A percentile compares a stretch with the other conserved stretches of the same genome.
Conservation (phyloP, 2,113 vertebrate species). For the Toxotes jaculatrix region DNA sequence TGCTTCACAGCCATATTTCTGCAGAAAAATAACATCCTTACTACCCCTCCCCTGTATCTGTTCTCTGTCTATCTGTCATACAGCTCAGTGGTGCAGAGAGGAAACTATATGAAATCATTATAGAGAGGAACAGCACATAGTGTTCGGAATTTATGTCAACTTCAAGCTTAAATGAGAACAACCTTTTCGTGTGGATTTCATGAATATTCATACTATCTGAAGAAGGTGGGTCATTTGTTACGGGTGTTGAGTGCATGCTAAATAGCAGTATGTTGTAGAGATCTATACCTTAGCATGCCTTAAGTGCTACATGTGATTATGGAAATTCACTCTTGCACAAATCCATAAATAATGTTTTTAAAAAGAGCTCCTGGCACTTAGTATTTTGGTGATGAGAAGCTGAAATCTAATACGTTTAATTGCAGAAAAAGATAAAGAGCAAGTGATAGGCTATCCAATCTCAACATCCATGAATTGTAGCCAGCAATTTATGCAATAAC, state of each 20-base stretch:
- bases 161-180: slow-evolving; percentile 27
- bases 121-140: slow-evolving; percentile 3
- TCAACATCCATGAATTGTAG: neutral
- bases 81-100: slow-evolving; percentile 43
- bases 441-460: neutral
- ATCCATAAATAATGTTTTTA: neutral
- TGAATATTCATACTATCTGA: slow-evolving; percentile 33
- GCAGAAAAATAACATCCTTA: neutral
- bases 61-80: neutral
- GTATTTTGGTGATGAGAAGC: neutral
- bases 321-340: neutral
- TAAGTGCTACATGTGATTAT: slow-evolving; percentile 6
- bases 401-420: neutral
- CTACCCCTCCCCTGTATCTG: neutral
- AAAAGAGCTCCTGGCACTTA: neutral
- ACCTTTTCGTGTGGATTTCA: neutral
- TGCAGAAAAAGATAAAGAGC: neutral
- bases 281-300: neutral
- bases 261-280: neutral
- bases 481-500: neutral
- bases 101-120: slow-evolving; percentile 23
- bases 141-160: slow-evolving; percentile 13
- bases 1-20: neutral
- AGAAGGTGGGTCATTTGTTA: neutral
- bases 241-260: neutral